Evolutionary conservation across 2,888 invertebrate genomes (phyloP).

Genomic region (Platycheirus rosarum): DNA sequence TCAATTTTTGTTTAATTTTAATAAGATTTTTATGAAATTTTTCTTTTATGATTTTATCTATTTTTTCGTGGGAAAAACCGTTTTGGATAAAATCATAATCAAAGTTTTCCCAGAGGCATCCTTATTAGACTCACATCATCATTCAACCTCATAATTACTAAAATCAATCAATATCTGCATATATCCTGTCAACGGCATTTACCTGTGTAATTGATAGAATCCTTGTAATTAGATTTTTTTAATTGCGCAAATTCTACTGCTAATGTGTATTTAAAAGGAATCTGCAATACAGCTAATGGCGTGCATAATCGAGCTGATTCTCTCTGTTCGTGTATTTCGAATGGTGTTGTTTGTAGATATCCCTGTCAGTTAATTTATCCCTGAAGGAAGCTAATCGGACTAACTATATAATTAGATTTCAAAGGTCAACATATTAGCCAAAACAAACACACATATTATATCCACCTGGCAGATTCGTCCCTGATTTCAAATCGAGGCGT

Average conservation of each 20-base stretch:
- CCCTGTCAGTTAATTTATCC: slow-evolving; percentile 24
- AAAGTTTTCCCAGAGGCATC: too few species aligned
- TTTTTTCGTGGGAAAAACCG: too few species aligned
- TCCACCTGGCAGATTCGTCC: slow-evolving; percentile 13
- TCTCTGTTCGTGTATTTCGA: neutral
- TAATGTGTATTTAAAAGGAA: slow-evolving; percentile 38
- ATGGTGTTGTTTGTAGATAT: neutral
- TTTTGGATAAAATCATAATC: too few species aligned
- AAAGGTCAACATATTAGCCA: slow-evolving; percentile 29
- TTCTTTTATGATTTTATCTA: too few species aligned
- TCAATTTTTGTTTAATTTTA: too few species aligned
- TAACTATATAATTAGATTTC: slow-evolving; percentile 15
- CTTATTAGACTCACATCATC: too few species aligned
- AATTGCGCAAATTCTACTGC: slow-evolving; percentile 23
- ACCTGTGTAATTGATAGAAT: slow-evolving; percentile 42
- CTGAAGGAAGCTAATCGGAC: slow-evolving; percentile 19
- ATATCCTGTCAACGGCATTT: slow-evolving; percentile 43
- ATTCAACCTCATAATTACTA: neutral
- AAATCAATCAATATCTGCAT: slow-evolving; percentile 20
- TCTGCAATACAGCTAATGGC: slow-evolving; percentile 29
- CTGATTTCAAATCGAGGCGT: slow-evolving; percentile 8
- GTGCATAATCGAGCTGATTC: slow-evolving; percentile 39
- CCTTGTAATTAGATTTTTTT: slow-evolving; percentile 41
- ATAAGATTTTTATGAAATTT: too few species aligned
- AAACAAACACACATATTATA: neutral